Base-by-base conservation (phyloP, 2,113 vertebrate species). In the Neogobius melanostomus region DNA sequence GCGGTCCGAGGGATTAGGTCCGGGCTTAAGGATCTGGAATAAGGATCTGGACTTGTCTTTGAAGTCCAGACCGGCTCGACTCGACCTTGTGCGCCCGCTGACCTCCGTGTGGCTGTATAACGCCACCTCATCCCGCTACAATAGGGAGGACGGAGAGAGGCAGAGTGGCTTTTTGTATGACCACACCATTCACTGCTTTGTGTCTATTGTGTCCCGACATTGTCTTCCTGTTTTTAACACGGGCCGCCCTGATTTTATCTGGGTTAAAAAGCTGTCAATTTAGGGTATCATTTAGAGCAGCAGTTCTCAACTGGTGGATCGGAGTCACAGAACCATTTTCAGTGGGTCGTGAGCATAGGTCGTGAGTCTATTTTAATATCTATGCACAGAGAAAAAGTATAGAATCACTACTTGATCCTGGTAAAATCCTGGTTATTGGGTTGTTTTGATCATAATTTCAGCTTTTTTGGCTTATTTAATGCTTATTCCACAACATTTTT, bases 11-110 rank as follows among this genome's bases (percentile, higher is more conserved):
- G 84, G 85, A 90, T 91, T 89, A 90, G 80, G 11, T 74, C 70
- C 73, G 80, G 42, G 68, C 76, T 87, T 64, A 81, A 57, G 54
- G 78, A 75, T 68, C 72, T 70, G 75, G 85, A 82, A 67, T 64
- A 71, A 11, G 53, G 76, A 66, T 16, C 72, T 80, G 85, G 86
- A 85, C 85, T 83, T 85, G 79, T 65, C 85, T 90, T 91, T 91
- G 87, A 91, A 87, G 84, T 87, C 72, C 73, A 51, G 78, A 69
- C 74, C 8, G 7, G 17, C 64, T 77, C 59, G 68, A 85, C 76
- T 84, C 87, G 91, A 90, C 92, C 88, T 89, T 91, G 89, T 74
- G 72, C 53, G 79, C 77, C 64, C 48, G 78, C 69, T 83, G 87
- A 84, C 82, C 86, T 73, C 59, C 83, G 71, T 86, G 28, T 7